These are phyloP conservation scores for Cyphomyrus plagiostoma DNA, from an alignment of 2,113 vertebrate genomes.

Conservation along the genomic window DNA sequence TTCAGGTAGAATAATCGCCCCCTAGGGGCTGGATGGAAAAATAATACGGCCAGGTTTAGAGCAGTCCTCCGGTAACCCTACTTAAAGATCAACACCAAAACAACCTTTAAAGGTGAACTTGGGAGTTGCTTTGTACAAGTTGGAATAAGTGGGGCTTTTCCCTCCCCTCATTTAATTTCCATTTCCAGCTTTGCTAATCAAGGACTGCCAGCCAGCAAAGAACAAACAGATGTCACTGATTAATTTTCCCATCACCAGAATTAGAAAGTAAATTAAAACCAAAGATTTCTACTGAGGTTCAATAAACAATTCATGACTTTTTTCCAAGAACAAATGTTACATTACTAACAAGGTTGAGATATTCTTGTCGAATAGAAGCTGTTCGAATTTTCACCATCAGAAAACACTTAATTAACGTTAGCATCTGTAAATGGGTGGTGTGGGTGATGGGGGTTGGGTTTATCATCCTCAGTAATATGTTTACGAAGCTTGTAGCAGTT, in stretches of 20 bases:
- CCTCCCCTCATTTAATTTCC: conserved; percentile 31
- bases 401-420: conserved; percentile 31
- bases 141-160: conserved; percentile 21
- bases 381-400: conserved; percentile 26
- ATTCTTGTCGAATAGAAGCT: conserved; percentile 32
- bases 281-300: conserved; percentile 37
- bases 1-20: not conserved
- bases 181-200: conserved; percentile 62
- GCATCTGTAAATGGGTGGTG: conserved; percentile 3
- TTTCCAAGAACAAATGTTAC: conserved; percentile 37
- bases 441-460: not conserved
- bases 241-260: conserved; percentile 62
- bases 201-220: conserved; percentile 60
- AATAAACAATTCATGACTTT: conserved; percentile 42
- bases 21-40: not conserved
- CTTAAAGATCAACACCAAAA: not conserved
- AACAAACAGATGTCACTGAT: conserved; percentile 67
- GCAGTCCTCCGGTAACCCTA: not conserved
- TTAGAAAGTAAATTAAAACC: conserved; percentile 57
- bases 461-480: not conserved
- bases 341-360: conserved; percentile 42
- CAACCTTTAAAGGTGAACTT: conserved; percentile 20
- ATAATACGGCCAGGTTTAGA: not conserved
- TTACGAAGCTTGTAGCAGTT: not conserved
- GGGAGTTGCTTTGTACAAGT: conserved; percentile 29